These are phyloP conservation scores for Chrysolina americana DNA, from an alignment of 2,888 invertebrate genomes.

Conservation along the genomic window DNA sequence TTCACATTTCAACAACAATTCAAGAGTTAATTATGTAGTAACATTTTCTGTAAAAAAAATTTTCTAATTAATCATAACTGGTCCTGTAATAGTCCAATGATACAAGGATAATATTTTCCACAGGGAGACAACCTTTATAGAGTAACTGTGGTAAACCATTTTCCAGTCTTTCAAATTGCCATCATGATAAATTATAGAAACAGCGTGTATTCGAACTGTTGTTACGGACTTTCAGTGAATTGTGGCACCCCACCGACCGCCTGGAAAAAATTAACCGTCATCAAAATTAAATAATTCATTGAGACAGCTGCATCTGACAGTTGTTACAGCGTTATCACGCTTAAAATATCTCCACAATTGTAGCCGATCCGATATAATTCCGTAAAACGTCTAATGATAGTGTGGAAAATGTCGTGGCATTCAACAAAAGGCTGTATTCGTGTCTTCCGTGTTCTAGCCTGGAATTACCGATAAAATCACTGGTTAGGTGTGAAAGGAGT, in stretches of 20 bases:
- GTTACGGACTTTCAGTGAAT: conserved; percentile 5
- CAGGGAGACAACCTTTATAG: too few relatives aligned
- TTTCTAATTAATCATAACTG: too few relatives aligned
- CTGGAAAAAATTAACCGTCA: conserved; percentile 26
- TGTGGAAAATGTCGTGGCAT: conserved; percentile 10
- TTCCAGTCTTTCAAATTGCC: not conserved
- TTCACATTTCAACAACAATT: too few relatives aligned
- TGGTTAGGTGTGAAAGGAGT: conserved; percentile 5
- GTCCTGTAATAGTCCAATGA: too few relatives aligned
- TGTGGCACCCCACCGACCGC: not conserved
- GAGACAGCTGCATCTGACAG: conserved; percentile 25
- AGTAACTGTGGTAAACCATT: not conserved
- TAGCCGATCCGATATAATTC: not conserved
- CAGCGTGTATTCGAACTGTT: not conserved
- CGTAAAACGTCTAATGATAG: conserved; percentile 18
- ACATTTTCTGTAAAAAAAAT: too few relatives aligned
- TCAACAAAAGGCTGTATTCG: conserved; percentile 9
- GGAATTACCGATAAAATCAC: not conserved
- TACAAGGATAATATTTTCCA: too few relatives aligned
- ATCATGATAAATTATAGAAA: not conserved
- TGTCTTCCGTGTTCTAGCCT: conserved; percentile 7
- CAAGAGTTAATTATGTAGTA: too few relatives aligned
- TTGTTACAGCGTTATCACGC: conserved; percentile 28
- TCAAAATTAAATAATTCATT: conserved; percentile 29
- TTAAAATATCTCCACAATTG: conserved; percentile 20